These are phyloP conservation scores for Moxostoma hubbsi DNA, from an alignment of 2,797 vertebrate genomes.

Conservation along the genomic window DNA sequence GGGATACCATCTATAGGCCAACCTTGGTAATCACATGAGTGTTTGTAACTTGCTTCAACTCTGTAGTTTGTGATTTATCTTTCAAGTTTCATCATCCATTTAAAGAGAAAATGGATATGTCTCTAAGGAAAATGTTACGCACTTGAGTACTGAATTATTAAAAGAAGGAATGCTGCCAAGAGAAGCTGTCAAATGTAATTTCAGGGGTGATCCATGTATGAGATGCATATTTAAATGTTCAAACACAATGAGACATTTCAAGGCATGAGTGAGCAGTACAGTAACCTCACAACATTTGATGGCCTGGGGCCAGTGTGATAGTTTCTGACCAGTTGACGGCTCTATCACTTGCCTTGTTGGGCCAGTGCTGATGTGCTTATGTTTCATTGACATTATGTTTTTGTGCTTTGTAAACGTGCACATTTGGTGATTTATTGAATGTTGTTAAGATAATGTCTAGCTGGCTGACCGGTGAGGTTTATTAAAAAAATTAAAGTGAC, in stretches of 20 bases:
- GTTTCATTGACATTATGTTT: too few species aligned
- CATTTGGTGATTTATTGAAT: too few species aligned
- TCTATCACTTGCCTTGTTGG: too few species aligned
- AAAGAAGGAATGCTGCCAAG: constrained; percentile 29
- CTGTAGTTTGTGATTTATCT: background rate
- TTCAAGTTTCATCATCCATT: background rate
- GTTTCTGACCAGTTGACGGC: too few species aligned
- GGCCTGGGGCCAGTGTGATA: too few species aligned
- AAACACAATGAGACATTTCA: background rate
- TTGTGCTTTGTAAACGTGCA: too few species aligned
- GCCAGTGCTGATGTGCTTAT: too few species aligned
- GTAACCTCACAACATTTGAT: too few species aligned
- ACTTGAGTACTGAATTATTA: constrained; percentile 29
- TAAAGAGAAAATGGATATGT: constrained; percentile 10
- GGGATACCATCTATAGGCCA: background rate
- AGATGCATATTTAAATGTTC: constrained; percentile 8
- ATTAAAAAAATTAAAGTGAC: too few species aligned
- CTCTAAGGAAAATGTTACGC: constrained; percentile 19
- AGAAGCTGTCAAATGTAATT: constrained; percentile 16
- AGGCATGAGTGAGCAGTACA: background rate
- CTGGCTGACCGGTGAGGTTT: too few species aligned
- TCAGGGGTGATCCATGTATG: background rate
- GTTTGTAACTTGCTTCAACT: background rate
- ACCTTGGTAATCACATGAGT: background rate
- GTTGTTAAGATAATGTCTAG: too few species aligned